Evolutionary conservation across 2,888 invertebrate genomes (phyloP), one percentile per base, ranked within the genome.

Genomic region (Galeopsomyia nigrocyanea): DNA sequence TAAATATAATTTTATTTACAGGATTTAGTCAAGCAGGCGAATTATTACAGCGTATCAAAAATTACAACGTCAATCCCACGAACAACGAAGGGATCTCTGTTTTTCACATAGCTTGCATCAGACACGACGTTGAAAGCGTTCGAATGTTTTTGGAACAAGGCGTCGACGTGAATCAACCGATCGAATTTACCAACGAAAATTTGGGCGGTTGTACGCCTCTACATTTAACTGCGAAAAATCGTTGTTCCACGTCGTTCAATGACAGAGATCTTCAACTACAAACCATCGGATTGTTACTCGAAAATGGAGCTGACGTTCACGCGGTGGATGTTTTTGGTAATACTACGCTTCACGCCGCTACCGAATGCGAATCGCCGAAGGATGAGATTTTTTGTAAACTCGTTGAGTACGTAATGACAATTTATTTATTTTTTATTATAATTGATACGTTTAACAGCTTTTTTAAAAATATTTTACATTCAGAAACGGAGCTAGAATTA

Each of bases 161-260:
- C 0, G 57, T 22, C 5, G 31, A 49, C 26, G 17, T 57, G 2
- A 57, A 66, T 22, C 7, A 0, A 0, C 50, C 66, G 9, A 66
- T 22, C n/a, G 49, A 66, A 26, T 26, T n/a, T 26, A 57, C 56
- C 51, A 9, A 10, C 5, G n/a, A 21, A 14, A 1, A 6, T 1
- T 7, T 26, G 2, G 55, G 47, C 13, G 65, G 65, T 22, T 66
- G 47, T 47, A 22, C 65, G 13, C 65, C 65, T 0, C 46, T 66
- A 0, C 65, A 66, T 50, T 57, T 57, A 17, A 50, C 57, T 3
- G 19, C 26, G 26, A 26, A 26, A 3, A 26, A n/a, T n/a, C n/a
- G n/a, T n/a, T 66, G 0, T 6, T 16, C 9, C 16, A 56, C 16
- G 17, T 10, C 9, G n/a, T 3, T 7, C 46, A 0, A n/a, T n/a